A percentile compares a stretch with the other conserved stretches of the same genome.
These are phyloP conservation scores for Dryas iulia DNA, from an alignment of 1,140 invertebrate genomes.

Conservation along the genomic window DNA sequence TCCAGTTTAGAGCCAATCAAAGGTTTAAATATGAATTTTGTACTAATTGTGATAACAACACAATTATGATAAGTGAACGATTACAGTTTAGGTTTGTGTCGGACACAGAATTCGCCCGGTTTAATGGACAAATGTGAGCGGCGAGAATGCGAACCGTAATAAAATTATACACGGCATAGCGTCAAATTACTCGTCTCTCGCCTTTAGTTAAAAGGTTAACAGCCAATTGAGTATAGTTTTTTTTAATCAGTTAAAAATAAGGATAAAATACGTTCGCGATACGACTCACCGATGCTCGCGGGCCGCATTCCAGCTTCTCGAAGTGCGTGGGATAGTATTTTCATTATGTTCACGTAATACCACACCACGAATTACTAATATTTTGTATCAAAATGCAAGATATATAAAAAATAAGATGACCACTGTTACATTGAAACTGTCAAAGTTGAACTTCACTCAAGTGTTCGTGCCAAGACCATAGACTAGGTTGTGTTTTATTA, in stretches of 20 bases:
- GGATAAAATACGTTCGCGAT: conserved; percentile 52
- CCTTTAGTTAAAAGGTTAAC: conserved; percentile 80
- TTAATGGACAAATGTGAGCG: conserved; percentile 63
- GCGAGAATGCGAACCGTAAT: conserved; percentile 65
- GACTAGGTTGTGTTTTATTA: conserved; percentile 22
- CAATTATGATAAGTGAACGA: conserved; percentile 68
- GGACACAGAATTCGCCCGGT: conserved; percentile 21
- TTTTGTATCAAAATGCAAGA: conserved; percentile 79
- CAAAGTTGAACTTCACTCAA: conserved; percentile 75
- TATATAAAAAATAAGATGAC: conserved; percentile 75
- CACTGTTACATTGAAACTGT: conserved; percentile 76
- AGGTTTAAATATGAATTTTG: conserved; percentile 71
- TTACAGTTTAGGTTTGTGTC: conserved; percentile 49
- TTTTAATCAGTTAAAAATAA: conserved; percentile 80
- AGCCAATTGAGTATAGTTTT: conserved; percentile 79
- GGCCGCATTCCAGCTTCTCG: conserved; percentile 73
- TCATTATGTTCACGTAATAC: conserved; percentile 79
- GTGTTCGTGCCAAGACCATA: conserved; percentile 68
- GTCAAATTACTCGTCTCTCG: conserved; percentile 78
- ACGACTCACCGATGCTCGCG: conserved; percentile 73
- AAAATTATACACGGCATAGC: conserved; percentile 78
- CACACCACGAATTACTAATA: conserved; percentile 76
- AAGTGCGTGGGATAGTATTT: conserved; percentile 76
- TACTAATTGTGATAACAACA: conserved; percentile 72
- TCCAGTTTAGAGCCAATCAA: conserved; percentile 71